A percentile compares a stretch with the other conserved stretches of the same genome.
Evolutionary conservation across 1,140 invertebrate species (phyloP).

Genomic region (Dendrolimus kikuchii): DNA sequence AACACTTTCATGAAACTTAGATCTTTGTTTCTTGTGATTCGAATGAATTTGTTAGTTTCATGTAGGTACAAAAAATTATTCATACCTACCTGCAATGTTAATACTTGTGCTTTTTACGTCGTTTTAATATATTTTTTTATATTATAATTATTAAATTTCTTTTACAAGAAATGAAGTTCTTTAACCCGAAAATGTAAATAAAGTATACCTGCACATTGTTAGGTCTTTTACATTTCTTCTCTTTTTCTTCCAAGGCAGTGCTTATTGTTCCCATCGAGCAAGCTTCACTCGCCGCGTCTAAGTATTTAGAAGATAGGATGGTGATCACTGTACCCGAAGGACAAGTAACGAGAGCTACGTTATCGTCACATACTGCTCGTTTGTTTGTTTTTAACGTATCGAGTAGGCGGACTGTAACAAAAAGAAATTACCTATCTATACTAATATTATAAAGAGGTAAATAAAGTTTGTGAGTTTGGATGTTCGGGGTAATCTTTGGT

Average conservation of each 20-base stretch:
- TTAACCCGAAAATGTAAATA: not conserved
- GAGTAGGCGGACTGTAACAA: constrained; percentile 76
- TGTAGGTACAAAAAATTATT: too few species aligned
- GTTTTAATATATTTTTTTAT: too few species aligned
- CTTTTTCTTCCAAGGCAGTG: constrained; percentile 26
- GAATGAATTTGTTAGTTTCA: too few species aligned
- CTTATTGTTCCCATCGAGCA: constrained; percentile 79
- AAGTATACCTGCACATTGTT: constrained; percentile 70
- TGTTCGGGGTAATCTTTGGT: not conserved
- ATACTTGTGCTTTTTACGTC: too few species aligned
- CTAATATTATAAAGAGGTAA: not conserved
- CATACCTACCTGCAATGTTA: too few species aligned
- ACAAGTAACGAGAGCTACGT: constrained; percentile 85
- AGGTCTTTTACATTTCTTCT: constrained; percentile 64
- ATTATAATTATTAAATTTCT: too few species aligned
- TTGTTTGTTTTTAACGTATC: constrained; percentile 91
- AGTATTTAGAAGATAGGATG: constrained; percentile 79
- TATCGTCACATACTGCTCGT: constrained; percentile 87
- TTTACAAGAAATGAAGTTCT: too few species aligned
- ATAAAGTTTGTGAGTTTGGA: not conserved
- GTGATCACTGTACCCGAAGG: constrained; percentile 88
- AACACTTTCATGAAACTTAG: too few species aligned
- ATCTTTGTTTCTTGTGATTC: too few species aligned
- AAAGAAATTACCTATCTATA: constrained; percentile 7
- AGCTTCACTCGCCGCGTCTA: constrained; percentile 35